These are phyloP conservation scores for Periplaneta americana DNA, from an alignment of 1,140 invertebrate species.

Conservation along the genomic window DNA sequence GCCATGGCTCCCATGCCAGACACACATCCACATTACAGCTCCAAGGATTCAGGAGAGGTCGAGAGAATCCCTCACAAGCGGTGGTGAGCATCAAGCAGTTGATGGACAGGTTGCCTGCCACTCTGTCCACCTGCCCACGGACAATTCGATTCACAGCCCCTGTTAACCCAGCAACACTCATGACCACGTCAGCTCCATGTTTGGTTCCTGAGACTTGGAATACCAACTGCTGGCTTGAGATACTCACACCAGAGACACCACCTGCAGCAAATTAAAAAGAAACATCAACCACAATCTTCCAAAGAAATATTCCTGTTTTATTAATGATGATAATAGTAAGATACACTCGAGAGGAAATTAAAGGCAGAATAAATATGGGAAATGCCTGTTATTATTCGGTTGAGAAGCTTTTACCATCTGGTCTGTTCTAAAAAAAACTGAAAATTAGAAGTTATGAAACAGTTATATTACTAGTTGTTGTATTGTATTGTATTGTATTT, in stretches of 20 bases:
- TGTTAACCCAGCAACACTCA: slow-evolving; percentile 41
- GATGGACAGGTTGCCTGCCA: slow-evolving; percentile 41
- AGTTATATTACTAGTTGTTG: too few relatives aligned
- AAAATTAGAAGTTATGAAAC: too few relatives aligned
- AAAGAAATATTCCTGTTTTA: neutral
- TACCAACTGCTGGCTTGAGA: slow-evolving; percentile 47
- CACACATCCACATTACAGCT: slow-evolving; percentile 41
- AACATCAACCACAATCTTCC: neutral
- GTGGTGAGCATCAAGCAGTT: slow-evolving; percentile 47
- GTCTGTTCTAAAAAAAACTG: too few relatives aligned
- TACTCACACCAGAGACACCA: slow-evolving; percentile 35
- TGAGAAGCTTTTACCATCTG: too few relatives aligned
- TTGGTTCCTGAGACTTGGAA: slow-evolving; percentile 39
- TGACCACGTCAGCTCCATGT: slow-evolving; percentile 38
- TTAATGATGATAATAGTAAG: too few relatives aligned
- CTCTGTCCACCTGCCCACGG: slow-evolving; percentile 14
- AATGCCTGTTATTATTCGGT: too few relatives aligned
- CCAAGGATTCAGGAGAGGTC: slow-evolving; percentile 53
- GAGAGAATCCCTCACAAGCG: slow-evolving; percentile 33
- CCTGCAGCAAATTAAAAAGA: neutral
- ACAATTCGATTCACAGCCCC: neutral
- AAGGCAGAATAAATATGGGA: too few relatives aligned
- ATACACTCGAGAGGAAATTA: too few relatives aligned
- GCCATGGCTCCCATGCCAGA: slow-evolving; percentile 52
- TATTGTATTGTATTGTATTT: too few relatives aligned